Percentiles rank a stretch among this genome's conserved stretches.
These are phyloP conservation scores for Arizona elegans DNA, from an alignment of 2,113 vertebrate species.

Conservation along the genomic window DNA sequence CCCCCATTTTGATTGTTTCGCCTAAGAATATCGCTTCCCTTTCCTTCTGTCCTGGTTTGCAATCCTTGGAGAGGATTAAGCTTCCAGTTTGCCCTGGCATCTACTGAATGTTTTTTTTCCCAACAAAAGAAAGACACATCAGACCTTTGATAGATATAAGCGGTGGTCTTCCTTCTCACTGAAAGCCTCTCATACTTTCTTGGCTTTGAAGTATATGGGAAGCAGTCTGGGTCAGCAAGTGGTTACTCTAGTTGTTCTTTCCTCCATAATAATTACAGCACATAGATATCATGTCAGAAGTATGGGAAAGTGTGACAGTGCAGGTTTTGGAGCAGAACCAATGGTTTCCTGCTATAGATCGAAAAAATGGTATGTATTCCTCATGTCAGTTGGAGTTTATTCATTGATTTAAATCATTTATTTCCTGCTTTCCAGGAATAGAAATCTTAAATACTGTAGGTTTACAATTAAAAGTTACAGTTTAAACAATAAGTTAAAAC, in stretches of 20 bases:
- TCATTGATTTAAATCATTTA: background rate
- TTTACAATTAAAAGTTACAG: background rate
- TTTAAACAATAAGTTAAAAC: background rate
- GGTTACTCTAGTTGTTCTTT: background rate
- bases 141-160: background rate
- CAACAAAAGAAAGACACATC: background rate
- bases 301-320: background rate
- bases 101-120: background rate
- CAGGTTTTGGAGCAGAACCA: background rate
- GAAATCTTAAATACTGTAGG: background rate
- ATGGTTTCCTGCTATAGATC: background rate
- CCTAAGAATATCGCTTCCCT: background rate
- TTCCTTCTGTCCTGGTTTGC: background rate
- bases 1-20: background rate
- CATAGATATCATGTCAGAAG: background rate
- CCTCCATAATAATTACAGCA: background rate
- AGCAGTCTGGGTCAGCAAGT: background rate
- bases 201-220: background rate
- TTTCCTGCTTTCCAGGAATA: background rate
- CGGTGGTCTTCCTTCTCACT: background rate
- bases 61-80: background rate
- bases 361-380: constrained; percentile 5
- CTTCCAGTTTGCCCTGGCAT: background rate
- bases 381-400: background rate
- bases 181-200: background rate